Base-by-base conservation (phyloP, 64 coral and sea anemone species). In the Stichodactyla helianthus region DNA sequence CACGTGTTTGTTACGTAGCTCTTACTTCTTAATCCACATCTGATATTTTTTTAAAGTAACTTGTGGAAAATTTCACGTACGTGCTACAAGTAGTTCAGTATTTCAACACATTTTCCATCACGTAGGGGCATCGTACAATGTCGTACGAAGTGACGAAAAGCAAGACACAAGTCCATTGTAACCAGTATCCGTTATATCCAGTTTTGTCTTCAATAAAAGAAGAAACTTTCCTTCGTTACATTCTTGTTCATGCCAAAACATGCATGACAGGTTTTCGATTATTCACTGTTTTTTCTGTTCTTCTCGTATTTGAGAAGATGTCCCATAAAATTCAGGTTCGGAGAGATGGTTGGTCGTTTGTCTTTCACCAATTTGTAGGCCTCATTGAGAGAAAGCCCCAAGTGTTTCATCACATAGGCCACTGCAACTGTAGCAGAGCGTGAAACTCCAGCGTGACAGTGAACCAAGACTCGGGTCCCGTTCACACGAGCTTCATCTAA, bases 381-480 rank as follows among this genome's bases (percentile, higher is more conserved):
- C 2, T 99, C 97, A 16, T 92, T 90, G 56, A 99, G 64, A 26
- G 93, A 86, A 62, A 99, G 86, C n/a, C 90, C 93, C 19, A 88
- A 82, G 50, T 92, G 93, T 77, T 95, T 94, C 97, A 99, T 99
- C 51, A 99, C 81, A 86, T 95, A 99, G 6, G 97, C 97, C 54
- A 99, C 93, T 78, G 93, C 92, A n/a, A 99, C 97, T 50, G 97
- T 99, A 0, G 97, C 97, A 16, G 97, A 99, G 86, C 97, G 93
- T 93, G 97, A 99, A 85, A 99, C 93, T 31, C 97, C 97, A 19
- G 97, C 97, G 54, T 99, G 97, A 99, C 97, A 99, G 57, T 99
- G 97, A 80, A 99, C 90, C 7, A 99, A 85, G 13, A 99, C 93
- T 70, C 93, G 56, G 12, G 78, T 82, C 16, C 93, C 93, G 19